Conservation (phyloP, 2,888 invertebrate genomes). For the Polydrusus cervinus region DNA sequence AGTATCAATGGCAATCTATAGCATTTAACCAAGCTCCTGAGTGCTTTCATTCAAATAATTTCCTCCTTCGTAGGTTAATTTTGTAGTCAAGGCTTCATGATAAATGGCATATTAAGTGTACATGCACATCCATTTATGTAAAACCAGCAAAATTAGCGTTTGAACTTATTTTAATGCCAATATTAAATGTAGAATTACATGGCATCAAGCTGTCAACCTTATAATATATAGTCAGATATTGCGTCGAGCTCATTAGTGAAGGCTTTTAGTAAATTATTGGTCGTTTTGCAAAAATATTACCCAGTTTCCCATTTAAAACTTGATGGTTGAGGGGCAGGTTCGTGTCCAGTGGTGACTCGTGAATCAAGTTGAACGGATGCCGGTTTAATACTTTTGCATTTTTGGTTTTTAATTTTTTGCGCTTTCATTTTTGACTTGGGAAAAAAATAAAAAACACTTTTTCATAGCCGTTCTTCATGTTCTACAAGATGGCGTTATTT, state of each 20-base stretch:
- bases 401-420: too few relatives aligned
- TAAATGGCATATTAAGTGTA: slow-evolving; percentile 47
- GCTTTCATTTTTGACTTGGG: too few relatives aligned
- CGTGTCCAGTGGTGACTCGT: not conserved
- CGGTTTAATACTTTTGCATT: too few relatives aligned
- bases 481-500: too few relatives aligned
- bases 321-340: not conserved
- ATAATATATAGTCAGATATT: slow-evolving; percentile 59
- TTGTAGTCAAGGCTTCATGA: slow-evolving; percentile 39
- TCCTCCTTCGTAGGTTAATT: slow-evolving; percentile 36
- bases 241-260: slow-evolving; percentile 59
- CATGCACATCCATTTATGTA: slow-evolving; percentile 46
- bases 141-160: slow-evolving; percentile 49
- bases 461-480: too few relatives aligned
- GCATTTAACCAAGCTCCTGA: slow-evolving; percentile 8
- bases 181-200: slow-evolving; percentile 53
- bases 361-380: not conserved
- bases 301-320: slow-evolving; percentile 23
- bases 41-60: slow-evolving; percentile 37
- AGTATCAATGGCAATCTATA: not conserved
- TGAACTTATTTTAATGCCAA: slow-evolving; percentile 49
- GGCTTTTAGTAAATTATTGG: slow-evolving; percentile 59
- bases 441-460: too few relatives aligned
- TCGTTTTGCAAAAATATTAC: slow-evolving; percentile 56
- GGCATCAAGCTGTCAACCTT: slow-evolving; percentile 57